Evolutionary conservation across 2,888 invertebrate species (phyloP).

Genomic region (Apodemia duryi): DNA sequence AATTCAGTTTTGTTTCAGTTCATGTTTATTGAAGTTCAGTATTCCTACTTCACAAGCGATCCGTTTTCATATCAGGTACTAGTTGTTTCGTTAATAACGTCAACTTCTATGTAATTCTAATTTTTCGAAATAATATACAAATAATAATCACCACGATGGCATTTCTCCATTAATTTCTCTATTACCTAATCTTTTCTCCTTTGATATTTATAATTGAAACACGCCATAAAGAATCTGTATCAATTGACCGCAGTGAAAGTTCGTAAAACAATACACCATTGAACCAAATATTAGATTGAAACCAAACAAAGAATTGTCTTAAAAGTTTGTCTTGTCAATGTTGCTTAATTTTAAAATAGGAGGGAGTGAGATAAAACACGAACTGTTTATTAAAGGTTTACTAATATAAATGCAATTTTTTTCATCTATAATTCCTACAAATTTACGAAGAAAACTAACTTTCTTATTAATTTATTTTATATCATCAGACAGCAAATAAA

Average conservation of each 20-base stretch:
- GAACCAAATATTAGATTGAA: neutral
- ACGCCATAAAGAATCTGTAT: neutral
- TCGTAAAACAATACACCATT: conserved; percentile 2
- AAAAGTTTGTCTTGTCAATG: neutral
- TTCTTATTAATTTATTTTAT: too few species aligned
- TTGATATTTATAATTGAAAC: neutral
- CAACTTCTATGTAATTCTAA: too few species aligned
- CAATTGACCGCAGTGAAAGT: neutral
- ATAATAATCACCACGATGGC: neutral
- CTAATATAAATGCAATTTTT: too few species aligned
- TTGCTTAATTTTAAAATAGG: neutral
- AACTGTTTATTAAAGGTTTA: neutral
- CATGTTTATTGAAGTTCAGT: too few species aligned
- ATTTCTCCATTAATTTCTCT: neutral
- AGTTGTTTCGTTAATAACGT: too few species aligned
- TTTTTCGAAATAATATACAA: too few species aligned
- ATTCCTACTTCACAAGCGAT: too few species aligned
- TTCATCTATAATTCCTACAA: too few species aligned
- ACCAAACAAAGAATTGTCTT: neutral
- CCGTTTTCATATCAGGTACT: too few species aligned
- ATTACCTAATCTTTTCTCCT: neutral
- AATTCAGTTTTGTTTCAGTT: too few species aligned
- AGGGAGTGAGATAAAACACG: neutral
- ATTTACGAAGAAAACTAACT: too few species aligned
- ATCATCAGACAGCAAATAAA: too few species aligned